Evolutionary conservation across 1,140 invertebrate species (phyloP).

Genomic region (Ectropis grisescens): DNA sequence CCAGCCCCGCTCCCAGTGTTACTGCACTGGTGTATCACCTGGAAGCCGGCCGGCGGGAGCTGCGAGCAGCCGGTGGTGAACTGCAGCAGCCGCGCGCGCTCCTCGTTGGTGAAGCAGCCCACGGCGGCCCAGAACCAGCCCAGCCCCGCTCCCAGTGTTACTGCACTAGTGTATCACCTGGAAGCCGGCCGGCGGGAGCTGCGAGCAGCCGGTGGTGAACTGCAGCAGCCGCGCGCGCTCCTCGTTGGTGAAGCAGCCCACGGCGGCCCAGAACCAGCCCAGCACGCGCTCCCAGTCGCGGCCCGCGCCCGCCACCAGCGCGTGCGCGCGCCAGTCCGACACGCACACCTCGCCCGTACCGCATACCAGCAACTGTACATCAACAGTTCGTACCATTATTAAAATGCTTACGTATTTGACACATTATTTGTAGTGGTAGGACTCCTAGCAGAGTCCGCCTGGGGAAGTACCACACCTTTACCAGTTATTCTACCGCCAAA

Average conservation of each 20-base stretch:
- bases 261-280: slow-evolving; percentile 95
- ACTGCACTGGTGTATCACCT: slow-evolving; percentile 32
- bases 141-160: slow-evolving; percentile 85
- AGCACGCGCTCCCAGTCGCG: slow-evolving; percentile 87
- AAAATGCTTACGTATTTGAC: no score
- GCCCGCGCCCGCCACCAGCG: slow-evolving; percentile 87
- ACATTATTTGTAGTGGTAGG: no score
- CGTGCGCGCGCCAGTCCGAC: slow-evolving; percentile 89
- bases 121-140: slow-evolving; percentile 97
- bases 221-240: slow-evolving; percentile 94
- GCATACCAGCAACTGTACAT: slow-evolving; percentile 88
- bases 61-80: slow-evolving; percentile 96
- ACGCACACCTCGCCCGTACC: slow-evolving; percentile 95
- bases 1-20: slow-evolving; percentile 81
- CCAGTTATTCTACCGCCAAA: no score
- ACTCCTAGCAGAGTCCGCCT: no score
- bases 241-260: slow-evolving; percentile 91
- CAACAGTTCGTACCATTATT: no score
- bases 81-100: slow-evolving; percentile 93
- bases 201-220: slow-evolving; percentile 94
- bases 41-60: slow-evolving; percentile 91
- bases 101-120: slow-evolving; percentile 91
- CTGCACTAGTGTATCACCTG: no score
- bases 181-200: slow-evolving; percentile 92
- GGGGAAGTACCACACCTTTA: no score